Conservation (phyloP, 2,888 invertebrate genomes). For the Liposcelis brunnea region DNA sequence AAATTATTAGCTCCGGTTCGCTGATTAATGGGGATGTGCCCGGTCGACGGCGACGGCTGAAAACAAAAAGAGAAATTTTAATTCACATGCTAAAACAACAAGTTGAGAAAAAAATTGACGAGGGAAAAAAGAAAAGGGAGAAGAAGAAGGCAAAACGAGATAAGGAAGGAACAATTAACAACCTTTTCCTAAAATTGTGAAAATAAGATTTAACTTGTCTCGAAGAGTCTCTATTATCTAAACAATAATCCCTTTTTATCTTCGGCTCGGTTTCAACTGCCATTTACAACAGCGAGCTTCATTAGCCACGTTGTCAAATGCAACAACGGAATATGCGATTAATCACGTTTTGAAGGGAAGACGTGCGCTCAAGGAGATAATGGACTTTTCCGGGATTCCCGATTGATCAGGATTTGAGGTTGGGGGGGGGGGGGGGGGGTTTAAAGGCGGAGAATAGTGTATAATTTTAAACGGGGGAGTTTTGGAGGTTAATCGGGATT, state of each 20-base stretch:
- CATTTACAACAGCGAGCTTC: constrained; percentile 6
- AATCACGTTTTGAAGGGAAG: background rate
- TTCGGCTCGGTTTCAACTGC: constrained; percentile 6
- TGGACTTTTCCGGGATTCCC: too few relatives aligned
- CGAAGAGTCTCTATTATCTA: constrained; percentile 6
- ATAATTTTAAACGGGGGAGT: too few relatives aligned
- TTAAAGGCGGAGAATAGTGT: too few relatives aligned
- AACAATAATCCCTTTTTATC: constrained; percentile 9
- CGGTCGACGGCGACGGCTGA: constrained; percentile 3
- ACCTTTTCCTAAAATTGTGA: constrained; percentile 1
- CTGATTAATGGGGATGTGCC: background rate
- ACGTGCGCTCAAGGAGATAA: too few relatives aligned
- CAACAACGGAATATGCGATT: background rate
- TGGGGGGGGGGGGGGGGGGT: too few relatives aligned
- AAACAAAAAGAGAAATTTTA: background rate
- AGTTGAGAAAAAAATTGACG: background rate
- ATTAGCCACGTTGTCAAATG: background rate
- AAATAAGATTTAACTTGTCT: constrained; percentile 8
- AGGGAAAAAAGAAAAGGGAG: background rate
- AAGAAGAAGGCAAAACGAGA: too few relatives aligned
- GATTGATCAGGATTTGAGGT: too few relatives aligned
- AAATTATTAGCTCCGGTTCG: background rate
- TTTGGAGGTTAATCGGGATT: too few relatives aligned
- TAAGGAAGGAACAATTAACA: constrained; percentile 1
- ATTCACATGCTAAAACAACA: too few relatives aligned